Evolutionary conservation across 2,888 invertebrate genomes (phyloP).

Genomic region (Cylloceria caligata): DNA sequence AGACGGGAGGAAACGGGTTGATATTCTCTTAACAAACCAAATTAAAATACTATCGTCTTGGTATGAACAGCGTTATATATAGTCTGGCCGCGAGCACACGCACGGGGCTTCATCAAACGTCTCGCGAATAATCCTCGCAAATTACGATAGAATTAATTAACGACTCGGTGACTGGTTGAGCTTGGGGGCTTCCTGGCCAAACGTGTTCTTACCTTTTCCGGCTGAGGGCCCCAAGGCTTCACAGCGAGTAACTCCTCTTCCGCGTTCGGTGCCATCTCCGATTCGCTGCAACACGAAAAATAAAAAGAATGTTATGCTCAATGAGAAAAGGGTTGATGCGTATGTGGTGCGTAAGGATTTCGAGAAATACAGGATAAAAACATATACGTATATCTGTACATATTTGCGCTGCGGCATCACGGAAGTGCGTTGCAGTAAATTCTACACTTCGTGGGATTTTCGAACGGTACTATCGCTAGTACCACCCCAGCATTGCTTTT

Average conservation of each 20-base stretch:
- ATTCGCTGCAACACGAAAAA: constrained; percentile 79
- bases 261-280: constrained; percentile 84
- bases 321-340: constrained; percentile 50
- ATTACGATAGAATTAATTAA: constrained; percentile 67
- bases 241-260: constrained; percentile 83
- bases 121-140: constrained; percentile 18
- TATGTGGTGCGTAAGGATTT: constrained; percentile 26
- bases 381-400: not conserved
- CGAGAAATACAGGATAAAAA: constrained; percentile 32
- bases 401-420: constrained; percentile 37
- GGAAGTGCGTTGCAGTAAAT: constrained; percentile 62
- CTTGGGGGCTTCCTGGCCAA: constrained; percentile 40
- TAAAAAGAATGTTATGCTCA: constrained; percentile 29
- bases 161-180: constrained; percentile 68
- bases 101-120: constrained; percentile 17
- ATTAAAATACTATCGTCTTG: constrained; percentile 8
- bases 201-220: constrained; percentile 80
- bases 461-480: constrained; percentile 78
- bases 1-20: constrained; percentile 13
- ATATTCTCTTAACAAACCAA: constrained; percentile 29
- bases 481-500: constrained; percentile 68
- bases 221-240: constrained; percentile 80
- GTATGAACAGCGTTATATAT: not conserved
- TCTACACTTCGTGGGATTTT: constrained; percentile 75
- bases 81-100: not conserved